Base-by-base conservation (phyloP, 2,113 vertebrate genomes). In the Saguinus midas region DNA sequence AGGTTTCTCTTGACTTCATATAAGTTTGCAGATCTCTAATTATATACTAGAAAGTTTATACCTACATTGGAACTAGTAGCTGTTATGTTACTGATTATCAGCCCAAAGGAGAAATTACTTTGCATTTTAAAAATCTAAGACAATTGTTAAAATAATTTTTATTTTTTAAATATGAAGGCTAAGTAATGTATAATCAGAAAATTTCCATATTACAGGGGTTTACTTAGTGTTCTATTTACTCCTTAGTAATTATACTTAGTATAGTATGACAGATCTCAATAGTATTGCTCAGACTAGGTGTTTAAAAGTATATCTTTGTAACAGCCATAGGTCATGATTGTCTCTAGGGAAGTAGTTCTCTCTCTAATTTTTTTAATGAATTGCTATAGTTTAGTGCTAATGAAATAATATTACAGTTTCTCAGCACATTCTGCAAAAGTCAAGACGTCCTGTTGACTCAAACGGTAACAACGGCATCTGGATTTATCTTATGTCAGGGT, bases 11-110 rank as follows among this genome's bases (percentile, higher is more conserved):
- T 43, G 8, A 14, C 95, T 98, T 96, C 70, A 37, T 90, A 48
- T 70, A 58, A 89, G 66, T 94, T 91, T 84, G 52, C 72, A 97
- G 93, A 73, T 98, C 78, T 96, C 91, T 98, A 97, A 98, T 96
- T 97, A 96, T n/a, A 75, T 96, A 89, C 48, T 52, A 96, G 87
- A 98, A 98, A 92, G 94, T 97, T 58, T 35, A 91, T 94, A 92
- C 73, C 68, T 97, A 96, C 97, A 96, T 93, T 75, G 95, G n/a
- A 98, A 91, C 84, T 87, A 96, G 61, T 96, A 96, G 87, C 80
- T 97, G 82, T 87, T 40, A 76, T 81, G 92, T 97, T 94, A 95
- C 95, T 97, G 96, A 27, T 82, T 94, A 97, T 73, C 66, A 82
- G 17, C 21, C 61, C 96, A 90, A 95, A 73, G 79, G 45, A 93